phyloP scores from a whole-genome alignment of 2,797 vertebrate species.

The Syngnathus rostellatus region DNA sequence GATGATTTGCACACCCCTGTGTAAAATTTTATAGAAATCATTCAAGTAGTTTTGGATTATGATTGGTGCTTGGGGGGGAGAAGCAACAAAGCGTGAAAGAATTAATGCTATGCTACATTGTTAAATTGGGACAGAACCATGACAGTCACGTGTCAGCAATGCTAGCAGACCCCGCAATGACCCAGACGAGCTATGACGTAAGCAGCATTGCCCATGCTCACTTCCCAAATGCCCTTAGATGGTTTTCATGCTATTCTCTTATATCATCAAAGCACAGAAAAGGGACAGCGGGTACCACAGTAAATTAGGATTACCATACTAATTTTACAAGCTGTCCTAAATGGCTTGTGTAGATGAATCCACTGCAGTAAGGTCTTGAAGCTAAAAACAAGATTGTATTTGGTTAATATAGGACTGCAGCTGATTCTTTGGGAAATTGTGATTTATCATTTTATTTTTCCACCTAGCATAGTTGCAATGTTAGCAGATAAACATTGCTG shows the following conservation, averaged over 20 bases:
- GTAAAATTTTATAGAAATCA: not conserved
- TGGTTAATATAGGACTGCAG: too few relatives aligned
- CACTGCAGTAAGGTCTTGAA: not conserved
- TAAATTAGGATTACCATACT: not conserved
- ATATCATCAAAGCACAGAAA: not conserved
- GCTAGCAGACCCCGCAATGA: not conserved
- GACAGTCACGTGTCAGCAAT: not conserved
- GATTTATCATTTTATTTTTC: not conserved
- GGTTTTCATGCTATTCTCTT: not conserved
- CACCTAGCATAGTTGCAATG: not conserved
- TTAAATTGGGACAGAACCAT: not conserved
- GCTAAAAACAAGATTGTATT: too few relatives aligned
- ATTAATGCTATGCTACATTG: not conserved
- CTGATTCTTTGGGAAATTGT: not conserved
- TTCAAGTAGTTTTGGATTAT: not conserved
- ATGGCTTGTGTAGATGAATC: not conserved
- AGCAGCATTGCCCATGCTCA: not conserved
- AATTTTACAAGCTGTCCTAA: not conserved
- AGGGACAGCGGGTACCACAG: not conserved
- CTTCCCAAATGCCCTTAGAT: not conserved
- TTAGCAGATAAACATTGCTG: constrained; percentile 21
- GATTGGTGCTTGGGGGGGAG: not conserved
- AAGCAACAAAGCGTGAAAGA: not conserved
- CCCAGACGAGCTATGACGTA: constrained; percentile 5
- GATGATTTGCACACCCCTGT: not conserved